A percentile compares a stretch with the other conserved stretches of the same genome.
Conservation (phyloP, 2,113 vertebrate species). For the Heliornis fulica region DNA sequence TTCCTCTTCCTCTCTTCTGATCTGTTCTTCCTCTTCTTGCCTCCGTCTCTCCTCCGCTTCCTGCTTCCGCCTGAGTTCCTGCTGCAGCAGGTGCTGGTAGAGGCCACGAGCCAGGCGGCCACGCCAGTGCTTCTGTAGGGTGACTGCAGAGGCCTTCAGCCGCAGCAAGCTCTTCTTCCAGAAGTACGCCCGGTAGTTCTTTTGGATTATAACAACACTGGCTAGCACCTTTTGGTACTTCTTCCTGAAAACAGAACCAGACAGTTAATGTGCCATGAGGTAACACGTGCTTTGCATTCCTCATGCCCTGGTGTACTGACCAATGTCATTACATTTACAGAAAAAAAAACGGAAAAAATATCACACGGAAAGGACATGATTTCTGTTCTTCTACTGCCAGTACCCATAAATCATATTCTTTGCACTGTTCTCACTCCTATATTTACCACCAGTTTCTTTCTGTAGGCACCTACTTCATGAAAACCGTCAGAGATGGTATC, state of each 20-base stretch:
- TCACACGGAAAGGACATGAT: neutral
- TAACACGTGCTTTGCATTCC: fast-evolving
- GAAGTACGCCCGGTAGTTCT: constrained; percentile 87
- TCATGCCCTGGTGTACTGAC: neutral
- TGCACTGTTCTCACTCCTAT: neutral
- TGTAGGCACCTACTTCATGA: neutral
- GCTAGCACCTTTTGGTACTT: constrained; percentile 80
- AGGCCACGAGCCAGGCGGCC: constrained; percentile 79
- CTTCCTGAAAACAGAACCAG: constrained; percentile 75
- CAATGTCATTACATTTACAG: neutral
- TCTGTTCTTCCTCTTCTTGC: constrained; percentile 56
- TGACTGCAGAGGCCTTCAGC: constrained; percentile 76
- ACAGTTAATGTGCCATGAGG: neutral
- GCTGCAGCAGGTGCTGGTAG: constrained; percentile 76
- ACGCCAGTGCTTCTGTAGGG: constrained; percentile 87
- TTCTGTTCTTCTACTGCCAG: neutral
- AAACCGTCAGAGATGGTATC: neutral
- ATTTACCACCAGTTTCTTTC: neutral
- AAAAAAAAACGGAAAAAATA: neutral
- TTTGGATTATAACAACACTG: constrained; percentile 86
- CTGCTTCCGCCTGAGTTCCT: constrained; percentile 71
- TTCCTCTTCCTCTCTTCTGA: constrained; percentile 72
- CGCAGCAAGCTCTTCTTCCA: constrained; percentile 80
- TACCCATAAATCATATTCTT: neutral
- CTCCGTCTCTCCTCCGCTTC: constrained; percentile 71